These are phyloP conservation scores for Cheiracanthium punctorium DNA, from an alignment of 2,888 invertebrate species.

Conservation along the genomic window DNA sequence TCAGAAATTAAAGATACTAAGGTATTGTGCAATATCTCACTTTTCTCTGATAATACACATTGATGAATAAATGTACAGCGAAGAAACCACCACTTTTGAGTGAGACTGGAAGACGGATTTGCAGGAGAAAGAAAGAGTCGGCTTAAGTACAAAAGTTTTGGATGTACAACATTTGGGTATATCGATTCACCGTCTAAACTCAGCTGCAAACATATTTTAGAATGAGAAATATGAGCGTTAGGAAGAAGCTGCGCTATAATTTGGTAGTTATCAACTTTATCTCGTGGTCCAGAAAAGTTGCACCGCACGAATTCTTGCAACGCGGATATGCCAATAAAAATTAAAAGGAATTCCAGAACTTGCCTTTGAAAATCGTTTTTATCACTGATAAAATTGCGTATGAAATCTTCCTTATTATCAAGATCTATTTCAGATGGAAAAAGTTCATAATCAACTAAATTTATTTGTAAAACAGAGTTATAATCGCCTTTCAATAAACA, in stretches of 20 bases:
- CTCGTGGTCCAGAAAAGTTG: constrained; percentile 87
- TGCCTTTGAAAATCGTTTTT: not conserved
- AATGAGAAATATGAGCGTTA: not conserved
- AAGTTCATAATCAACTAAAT: constrained; percentile 22
- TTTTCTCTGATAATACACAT: constrained; percentile 84
- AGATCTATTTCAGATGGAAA: not conserved
- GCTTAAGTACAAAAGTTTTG: constrained; percentile 78
- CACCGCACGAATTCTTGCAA: constrained; percentile 85
- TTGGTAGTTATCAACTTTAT: constrained; percentile 36
- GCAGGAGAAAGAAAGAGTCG: constrained; percentile 73
- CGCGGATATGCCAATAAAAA: constrained; percentile 80
- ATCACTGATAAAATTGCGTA: not conserved
- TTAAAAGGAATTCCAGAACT: constrained; percentile 22
- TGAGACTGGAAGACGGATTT: constrained; percentile 73
- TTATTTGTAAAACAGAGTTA: constrained; percentile 7
- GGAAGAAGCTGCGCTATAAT: not conserved
- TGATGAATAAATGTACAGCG: constrained; percentile 86
- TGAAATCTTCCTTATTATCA: not conserved
- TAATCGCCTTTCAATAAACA: constrained; percentile 10
- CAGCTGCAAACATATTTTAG: constrained; percentile 71
- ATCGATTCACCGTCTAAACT: constrained; percentile 75
- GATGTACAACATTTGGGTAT: constrained; percentile 74
- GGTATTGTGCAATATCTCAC: constrained; percentile 77
- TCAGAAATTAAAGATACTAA: constrained; percentile 73
- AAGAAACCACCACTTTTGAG: constrained; percentile 84